Evolutionary conservation across 2,797 vertebrate genomes (phyloP), one percentile per base, ranked within the genome.

Genomic region (Crenichthys baileyi): DNA sequence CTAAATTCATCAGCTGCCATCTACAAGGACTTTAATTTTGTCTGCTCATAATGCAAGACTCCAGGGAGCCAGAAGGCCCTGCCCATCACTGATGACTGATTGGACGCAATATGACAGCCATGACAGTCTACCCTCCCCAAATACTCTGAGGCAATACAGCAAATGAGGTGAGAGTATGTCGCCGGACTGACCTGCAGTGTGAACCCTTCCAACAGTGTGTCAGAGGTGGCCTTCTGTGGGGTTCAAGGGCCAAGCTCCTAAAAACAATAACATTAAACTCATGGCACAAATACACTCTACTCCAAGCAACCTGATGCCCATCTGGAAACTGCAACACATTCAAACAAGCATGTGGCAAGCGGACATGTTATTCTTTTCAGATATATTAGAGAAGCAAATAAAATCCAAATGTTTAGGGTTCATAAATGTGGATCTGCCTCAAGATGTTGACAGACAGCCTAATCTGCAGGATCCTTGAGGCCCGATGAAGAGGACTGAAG

Each of bases 211-310:
- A 71, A 71, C 60, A 75, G 83, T 55, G 58, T 89, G 93, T 93
- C 92, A 93, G 89, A 84, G 91, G 87, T 90, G 91, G 85, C 87
- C 92, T 92, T 95, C 93, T 93, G 88, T 86, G 83, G 72, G 83
- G 90, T 83, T 92, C 91, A 93, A 68, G 76, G 93, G 91, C 90
- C 93, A 92, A 89, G 88, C 88, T 91, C 85, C 92, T 94, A 88
- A 94, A 95, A 93, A 83, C 56, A 81, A 85, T 84, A 89, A 77
- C 65, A 79, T 77, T 82, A 89, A 81, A 90, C 85, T 73, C 63
- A 76, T 58, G 73, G 77, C 79, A 67, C 65, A 88, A 75, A 61
- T 65, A 79, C 73, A 80, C 79, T 67, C 56, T 50, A 22, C 76
- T 84, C 78, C 24, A 16, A 79, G 83, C 84, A 89, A 92, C 89